Percentiles rank a stretch among this genome's conserved stretches.
Conservation (phyloP, 2,113 vertebrate species). For the Crotalus viridis region DNA sequence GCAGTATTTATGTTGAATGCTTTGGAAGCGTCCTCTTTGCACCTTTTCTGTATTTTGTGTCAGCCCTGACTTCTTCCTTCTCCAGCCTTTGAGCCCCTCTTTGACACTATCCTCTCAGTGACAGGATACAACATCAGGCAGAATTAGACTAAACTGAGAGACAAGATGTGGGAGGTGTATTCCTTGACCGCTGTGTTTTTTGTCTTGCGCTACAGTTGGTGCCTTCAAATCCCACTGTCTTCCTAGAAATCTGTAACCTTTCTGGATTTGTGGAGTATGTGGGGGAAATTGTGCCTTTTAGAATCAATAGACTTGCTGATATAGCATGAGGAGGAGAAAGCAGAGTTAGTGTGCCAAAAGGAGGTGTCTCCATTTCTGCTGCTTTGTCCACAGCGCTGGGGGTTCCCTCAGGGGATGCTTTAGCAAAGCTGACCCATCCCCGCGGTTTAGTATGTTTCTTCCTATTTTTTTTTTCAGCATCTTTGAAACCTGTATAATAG, state of each 20-base stretch:
- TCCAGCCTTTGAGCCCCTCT: not conserved
- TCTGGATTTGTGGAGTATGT: not conserved
- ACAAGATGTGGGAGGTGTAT: not conserved
- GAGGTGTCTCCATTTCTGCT: not conserved
- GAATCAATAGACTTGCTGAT: not conserved
- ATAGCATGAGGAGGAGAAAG: not conserved
- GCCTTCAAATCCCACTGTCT: constrained; percentile 29
- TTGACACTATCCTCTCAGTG: constrained; percentile 13
- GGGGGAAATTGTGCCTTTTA: constrained; percentile 43
- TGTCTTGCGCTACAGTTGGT: not conserved
- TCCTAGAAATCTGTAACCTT: not conserved
- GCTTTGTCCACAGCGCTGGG: not conserved
- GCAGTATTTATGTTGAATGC: not conserved
- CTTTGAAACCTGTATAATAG: not conserved
- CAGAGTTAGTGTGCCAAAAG: not conserved
- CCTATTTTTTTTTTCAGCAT: not conserved
- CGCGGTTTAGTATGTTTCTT: not conserved
- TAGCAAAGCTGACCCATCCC: not conserved
- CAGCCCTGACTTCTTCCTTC: not conserved
- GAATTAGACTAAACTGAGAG: not conserved
- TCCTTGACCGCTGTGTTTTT: not conserved
- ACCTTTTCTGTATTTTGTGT: not conserved
- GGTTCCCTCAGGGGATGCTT: not conserved
- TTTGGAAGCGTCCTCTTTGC: not conserved
- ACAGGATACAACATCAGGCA: not conserved